Percentiles rank a stretch among this genome's conserved stretches.
phyloP scores from a whole-genome alignment of 2,888 invertebrate species.

The Scaptomyza caliginosa region DNA sequence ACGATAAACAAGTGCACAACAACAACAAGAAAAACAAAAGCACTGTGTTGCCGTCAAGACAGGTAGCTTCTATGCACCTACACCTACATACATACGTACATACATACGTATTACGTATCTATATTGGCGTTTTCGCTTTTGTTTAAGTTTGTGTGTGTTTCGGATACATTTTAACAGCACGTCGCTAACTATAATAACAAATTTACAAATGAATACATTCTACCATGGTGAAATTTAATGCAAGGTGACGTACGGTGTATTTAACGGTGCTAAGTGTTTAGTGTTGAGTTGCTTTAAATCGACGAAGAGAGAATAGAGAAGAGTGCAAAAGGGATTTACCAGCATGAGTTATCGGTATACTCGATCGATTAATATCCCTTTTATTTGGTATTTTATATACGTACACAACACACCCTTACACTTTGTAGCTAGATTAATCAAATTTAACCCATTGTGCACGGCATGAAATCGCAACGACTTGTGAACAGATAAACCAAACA shows the following conservation, averaged over 20 bases:
- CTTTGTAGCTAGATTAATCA: constrained; percentile 8
- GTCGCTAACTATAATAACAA: constrained; percentile 48
- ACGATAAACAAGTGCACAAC: constrained; percentile 58
- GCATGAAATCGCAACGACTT: constrained; percentile 56
- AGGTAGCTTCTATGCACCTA: constrained; percentile 33
- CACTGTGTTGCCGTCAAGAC: constrained; percentile 35
- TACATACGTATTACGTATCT: neutral
- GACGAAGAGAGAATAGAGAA: neutral
- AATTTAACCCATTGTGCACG: constrained; percentile 45
- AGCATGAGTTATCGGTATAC: neutral
- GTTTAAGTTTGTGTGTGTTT: constrained; percentile 10
- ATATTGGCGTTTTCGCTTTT: constrained; percentile 11
- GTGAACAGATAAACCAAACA: constrained; percentile 60
- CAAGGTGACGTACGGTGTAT: neutral
- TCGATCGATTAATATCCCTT: neutral
- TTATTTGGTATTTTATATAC: neutral
- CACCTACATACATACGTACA: neutral
- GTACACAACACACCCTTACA: neutral
- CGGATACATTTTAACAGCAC: constrained; percentile 48
- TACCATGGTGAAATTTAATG: constrained; percentile 1
- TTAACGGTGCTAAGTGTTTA: too few relatives aligned
- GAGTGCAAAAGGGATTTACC: neutral
- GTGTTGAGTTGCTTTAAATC: neutral
- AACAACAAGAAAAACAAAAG: neutral
- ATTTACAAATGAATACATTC: constrained; percentile 36